Conservation (phyloP, 2,888 invertebrate species). For the Caenorhabditis wallacei region DNA sequence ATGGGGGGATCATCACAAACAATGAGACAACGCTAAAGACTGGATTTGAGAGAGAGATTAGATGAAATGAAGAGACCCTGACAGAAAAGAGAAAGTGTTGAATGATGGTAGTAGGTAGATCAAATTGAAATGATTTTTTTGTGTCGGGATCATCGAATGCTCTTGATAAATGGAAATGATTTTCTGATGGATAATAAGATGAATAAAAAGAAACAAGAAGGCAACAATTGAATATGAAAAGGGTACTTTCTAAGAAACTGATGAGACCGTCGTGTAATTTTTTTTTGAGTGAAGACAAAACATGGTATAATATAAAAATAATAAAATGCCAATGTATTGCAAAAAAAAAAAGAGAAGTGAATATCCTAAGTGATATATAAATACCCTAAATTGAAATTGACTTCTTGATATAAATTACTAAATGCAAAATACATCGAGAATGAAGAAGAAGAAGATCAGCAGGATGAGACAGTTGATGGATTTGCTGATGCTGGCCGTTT, state of each 20-base stretch:
- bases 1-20: conserved; percentile 22
- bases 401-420: conserved; percentile 35
- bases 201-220: conserved; percentile 7
- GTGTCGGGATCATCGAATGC: conserved; percentile 47
- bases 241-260: conserved; percentile 35
- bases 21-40: conserved; percentile 33
- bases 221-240: conserved; percentile 53
- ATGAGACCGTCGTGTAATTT: conserved; percentile 57
- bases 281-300: conserved; percentile 28
- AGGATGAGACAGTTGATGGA: conserved; percentile 26
- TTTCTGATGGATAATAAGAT: background rate
- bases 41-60: conserved; percentile 33
- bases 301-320: conserved; percentile 29
- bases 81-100: conserved; percentile 12
- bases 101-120: conserved; percentile 37
- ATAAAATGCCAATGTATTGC: too few species aligned
- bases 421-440: conserved; percentile 5
- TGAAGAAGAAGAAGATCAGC: background rate
- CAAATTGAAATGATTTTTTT: background rate
- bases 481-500: conserved; percentile 62
- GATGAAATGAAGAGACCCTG: conserved; percentile 47
- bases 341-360: conserved; percentile 37
- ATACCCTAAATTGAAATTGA: conserved; percentile 23
- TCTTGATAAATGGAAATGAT: conserved; percentile 9
- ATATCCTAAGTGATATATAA: conserved; percentile 50